Percentiles rank a stretch among this genome's conserved stretches.
phyloP scores from a whole-genome alignment of 2,797 vertebrate species.

The Paratrypauchen microcephalus region DNA sequence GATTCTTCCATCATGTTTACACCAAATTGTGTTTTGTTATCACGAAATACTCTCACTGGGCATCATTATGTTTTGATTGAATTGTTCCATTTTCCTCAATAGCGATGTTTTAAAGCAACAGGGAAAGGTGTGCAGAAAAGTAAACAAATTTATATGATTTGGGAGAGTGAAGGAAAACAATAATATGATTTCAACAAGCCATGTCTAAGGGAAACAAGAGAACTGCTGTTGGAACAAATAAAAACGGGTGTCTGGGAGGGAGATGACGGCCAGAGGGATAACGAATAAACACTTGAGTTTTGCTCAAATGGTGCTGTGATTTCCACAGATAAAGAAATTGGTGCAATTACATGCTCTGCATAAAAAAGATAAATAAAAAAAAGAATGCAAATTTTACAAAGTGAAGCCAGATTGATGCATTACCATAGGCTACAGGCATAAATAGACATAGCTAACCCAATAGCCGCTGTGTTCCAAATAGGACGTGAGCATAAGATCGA shows the following conservation, averaged over 20 bases:
- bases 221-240: neutral
- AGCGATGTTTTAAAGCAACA: constrained; percentile 12
- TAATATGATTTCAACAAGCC: constrained; percentile 12
- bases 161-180: constrained; percentile 17
- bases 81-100: constrained; percentile 15
- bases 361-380: neutral
- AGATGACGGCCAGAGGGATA: neutral
- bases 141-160: constrained; percentile 18
- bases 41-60: constrained; percentile 5
- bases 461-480: too few species aligned
- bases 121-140: constrained; percentile 1
- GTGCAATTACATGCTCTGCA: neutral
- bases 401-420: too few species aligned
- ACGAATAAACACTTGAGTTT: neutral
- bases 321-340: neutral
- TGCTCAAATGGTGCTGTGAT: neutral
- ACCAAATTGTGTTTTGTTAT: constrained; percentile 7
- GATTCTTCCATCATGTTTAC: constrained; percentile 3
- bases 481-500: too few species aligned
- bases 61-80: constrained; percentile 14
- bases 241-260: constrained; percentile 1
- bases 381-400: too few species aligned
- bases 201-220: constrained; percentile 7
- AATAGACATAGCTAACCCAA: too few species aligned
- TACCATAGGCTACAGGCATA: too few species aligned